These are phyloP conservation scores for Myocastor coypus DNA, from an alignment of 2,113 vertebrate species.

Conservation along the genomic window DNA sequence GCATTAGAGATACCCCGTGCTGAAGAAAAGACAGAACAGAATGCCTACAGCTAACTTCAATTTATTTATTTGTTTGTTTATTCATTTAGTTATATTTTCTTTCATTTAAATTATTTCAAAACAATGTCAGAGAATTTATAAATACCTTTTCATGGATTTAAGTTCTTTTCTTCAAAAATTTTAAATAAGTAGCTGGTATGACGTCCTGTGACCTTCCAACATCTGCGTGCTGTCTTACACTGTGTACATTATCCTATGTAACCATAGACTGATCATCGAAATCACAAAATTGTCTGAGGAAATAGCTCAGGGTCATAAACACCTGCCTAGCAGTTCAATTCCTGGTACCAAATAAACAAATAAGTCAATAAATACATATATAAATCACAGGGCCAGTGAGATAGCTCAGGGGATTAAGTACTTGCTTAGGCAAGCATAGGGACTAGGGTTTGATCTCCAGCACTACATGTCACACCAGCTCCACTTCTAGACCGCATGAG, in stretches of 20 bases:
- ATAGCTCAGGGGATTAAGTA: no score
- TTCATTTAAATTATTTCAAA: background rate
- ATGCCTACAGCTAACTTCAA: background rate
- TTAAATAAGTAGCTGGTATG: background rate
- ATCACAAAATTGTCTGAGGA: no score
- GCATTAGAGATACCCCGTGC: accelerated
- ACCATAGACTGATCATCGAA: background rate
- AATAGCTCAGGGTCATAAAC: no score
- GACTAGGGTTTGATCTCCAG: no score
- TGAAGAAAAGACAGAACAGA: background rate
- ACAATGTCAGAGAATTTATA: background rate
- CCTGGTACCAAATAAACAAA: no score
- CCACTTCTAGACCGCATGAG: no score
- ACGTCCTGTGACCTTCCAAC: background rate
- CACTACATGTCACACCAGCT: no score
- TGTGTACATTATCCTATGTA: background rate
- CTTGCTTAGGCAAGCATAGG: no score
- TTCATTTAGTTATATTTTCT: background rate
- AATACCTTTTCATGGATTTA: background rate
- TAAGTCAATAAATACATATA: no score
- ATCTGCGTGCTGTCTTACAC: background rate
- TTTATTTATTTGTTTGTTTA: background rate
- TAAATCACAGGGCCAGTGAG: no score
- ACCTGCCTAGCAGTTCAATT: no score
- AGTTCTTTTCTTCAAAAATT: background rate